Conservation (phyloP, 1,140 invertebrate species). For the Drosophila murphyi region DNA sequence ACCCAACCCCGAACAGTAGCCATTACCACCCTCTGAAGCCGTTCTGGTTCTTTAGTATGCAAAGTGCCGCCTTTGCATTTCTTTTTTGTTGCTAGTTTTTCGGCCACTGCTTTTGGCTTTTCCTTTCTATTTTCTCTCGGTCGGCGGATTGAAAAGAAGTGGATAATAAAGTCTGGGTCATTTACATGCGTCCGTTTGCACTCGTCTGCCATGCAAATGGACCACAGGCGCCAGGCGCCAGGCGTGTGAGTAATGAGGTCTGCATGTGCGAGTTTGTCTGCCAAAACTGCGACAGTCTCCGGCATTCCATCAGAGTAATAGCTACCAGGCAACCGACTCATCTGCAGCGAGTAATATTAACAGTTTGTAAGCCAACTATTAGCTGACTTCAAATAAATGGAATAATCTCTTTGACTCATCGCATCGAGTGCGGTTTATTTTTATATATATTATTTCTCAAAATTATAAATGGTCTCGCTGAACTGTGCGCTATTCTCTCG, state of each 20-base stretch:
- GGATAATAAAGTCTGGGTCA: conserved; percentile 53
- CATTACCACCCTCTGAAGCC: conserved; percentile 9
- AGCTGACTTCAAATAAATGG: not conserved
- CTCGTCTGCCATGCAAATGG: conserved; percentile 20
- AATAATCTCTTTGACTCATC: not conserved
- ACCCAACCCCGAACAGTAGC: not conserved
- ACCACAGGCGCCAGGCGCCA: conserved; percentile 41
- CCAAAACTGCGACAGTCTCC: conserved; percentile 8
- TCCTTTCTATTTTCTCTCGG: conserved; percentile 48
- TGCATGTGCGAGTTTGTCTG: conserved; percentile 22
- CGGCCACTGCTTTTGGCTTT: conserved; percentile 52
- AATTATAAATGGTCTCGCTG: no score
- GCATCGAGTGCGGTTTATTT: not conserved
- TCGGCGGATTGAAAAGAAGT: conserved; percentile 60
- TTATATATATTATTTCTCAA: no score
- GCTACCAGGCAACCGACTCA: not conserved
- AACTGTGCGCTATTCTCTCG: not conserved
- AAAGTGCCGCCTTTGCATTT: conserved; percentile 63
- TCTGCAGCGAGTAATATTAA: not conserved
- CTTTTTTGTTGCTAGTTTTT: conserved; percentile 5
- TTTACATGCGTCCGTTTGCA: not conserved
- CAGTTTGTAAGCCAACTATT: not conserved
- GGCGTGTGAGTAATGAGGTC: conserved; percentile 51
- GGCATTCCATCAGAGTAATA: not conserved
- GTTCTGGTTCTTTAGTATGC: conserved; percentile 66